Evolutionary conservation across 2,888 invertebrate species (phyloP).

Genomic region (Criorhina ranunculi): DNA sequence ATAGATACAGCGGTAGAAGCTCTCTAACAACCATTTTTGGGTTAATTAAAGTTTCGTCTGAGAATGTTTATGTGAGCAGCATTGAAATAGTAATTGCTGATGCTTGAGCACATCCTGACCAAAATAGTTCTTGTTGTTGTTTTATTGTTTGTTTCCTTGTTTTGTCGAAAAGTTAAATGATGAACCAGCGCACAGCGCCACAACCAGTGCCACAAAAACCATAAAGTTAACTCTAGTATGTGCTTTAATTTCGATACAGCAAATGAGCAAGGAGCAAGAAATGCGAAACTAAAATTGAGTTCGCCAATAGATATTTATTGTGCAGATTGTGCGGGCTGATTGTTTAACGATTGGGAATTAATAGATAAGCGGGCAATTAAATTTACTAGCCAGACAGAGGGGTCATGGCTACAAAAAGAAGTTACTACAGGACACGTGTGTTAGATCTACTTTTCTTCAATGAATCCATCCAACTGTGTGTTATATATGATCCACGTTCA

Average conservation of each 20-base stretch:
- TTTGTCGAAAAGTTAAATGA: constrained; percentile 67
- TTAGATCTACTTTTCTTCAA: no score
- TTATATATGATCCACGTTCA: no score
- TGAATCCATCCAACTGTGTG: no score
- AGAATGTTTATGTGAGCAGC: constrained; percentile 67
- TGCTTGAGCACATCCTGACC: constrained; percentile 61
- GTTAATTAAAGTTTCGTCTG: constrained; percentile 73
- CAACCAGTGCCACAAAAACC: constrained; percentile 16
- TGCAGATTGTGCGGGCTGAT: constrained; percentile 23
- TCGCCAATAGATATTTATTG: constrained; percentile 19
- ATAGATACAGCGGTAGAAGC: constrained; percentile 8
- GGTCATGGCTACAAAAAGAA: not conserved
- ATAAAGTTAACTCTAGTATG: constrained; percentile 30
- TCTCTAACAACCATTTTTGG: constrained; percentile 58
- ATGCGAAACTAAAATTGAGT: not conserved
- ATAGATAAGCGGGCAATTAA: constrained; percentile 34
- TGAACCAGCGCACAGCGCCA: constrained; percentile 22
- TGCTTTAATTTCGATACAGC: not conserved
- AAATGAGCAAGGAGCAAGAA: not conserved
- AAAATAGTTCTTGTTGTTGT: constrained; percentile 62
- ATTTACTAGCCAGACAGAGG: not conserved
- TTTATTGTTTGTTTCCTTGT: constrained; percentile 63
- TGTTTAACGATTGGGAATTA: constrained; percentile 23
- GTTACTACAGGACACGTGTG: no score
- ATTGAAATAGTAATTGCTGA: constrained; percentile 64